These are phyloP conservation scores for Belgica antarctica DNA, from an alignment of 2,888 invertebrate species.

Conservation along the genomic window DNA sequence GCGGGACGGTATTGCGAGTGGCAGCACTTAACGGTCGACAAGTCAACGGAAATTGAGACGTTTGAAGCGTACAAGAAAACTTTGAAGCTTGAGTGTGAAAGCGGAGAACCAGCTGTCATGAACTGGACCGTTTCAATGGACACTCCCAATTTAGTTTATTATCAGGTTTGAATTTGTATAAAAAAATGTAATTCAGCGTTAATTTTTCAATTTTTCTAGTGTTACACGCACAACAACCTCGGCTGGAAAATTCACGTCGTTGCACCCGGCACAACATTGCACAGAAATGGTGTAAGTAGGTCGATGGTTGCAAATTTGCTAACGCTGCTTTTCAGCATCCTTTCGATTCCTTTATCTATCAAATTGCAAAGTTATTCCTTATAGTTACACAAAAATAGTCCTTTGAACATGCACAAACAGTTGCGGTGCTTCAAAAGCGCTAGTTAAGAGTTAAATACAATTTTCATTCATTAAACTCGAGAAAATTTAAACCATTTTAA, in stretches of 20 bases:
- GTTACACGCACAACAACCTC: constrained; percentile 85
- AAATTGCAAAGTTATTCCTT: not conserved
- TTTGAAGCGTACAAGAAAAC: constrained; percentile 78
- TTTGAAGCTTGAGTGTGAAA: constrained; percentile 70
- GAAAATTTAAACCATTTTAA: no score
- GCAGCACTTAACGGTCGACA: constrained; percentile 75
- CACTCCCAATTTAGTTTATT: constrained; percentile 81
- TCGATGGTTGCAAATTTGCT: not conserved
- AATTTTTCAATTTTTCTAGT: constrained; percentile 60
- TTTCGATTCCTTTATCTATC: no score
- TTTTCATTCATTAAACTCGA: no score
- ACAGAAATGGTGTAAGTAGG: constrained; percentile 20
- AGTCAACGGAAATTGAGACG: constrained; percentile 66
- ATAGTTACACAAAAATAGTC: constrained; percentile 16
- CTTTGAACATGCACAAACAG: no score
- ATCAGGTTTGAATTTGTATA: constrained; percentile 67
- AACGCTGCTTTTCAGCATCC: not conserved
- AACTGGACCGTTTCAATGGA: constrained; percentile 83
- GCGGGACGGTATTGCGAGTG: constrained; percentile 86
- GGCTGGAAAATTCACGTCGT: constrained; percentile 92
- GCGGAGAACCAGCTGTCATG: constrained; percentile 71
- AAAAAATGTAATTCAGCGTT: constrained; percentile 17
- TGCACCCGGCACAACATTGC: constrained; percentile 60
- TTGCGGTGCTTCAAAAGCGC: no score
- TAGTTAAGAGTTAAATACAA: no score